Base-by-base conservation (phyloP, 2,113 vertebrate species). In the Fulmarus glacialis region DNA sequence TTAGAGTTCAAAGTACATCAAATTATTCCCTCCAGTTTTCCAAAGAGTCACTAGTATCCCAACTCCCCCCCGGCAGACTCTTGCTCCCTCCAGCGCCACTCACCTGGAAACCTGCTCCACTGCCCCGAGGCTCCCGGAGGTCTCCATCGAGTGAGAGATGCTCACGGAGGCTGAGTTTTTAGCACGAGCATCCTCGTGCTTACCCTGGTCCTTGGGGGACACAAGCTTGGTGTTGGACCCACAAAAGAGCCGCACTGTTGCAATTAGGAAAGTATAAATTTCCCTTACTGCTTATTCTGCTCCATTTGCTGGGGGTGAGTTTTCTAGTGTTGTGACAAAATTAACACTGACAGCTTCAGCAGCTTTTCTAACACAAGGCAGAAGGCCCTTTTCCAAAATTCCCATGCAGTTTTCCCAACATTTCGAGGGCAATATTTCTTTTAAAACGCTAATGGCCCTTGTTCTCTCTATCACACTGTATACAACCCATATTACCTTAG, bases 101-200 rank as follows among this genome's bases (percentile, higher is more conserved):
- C 10, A 38, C n/a, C 22, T 48, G 48, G 29, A 82, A 70, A 64
- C 12, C 19, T 38, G 14, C 16, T 63, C 29, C 2, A 3, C 17
- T 22, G 14, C 9, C 8, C 14, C 4, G 1, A 24, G 21, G 9
- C 12, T 72, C 14, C 43, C 0, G 0, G 4, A 3, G 40, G 29
- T 45, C 48, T 67, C 52, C 29, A 10, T 21, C 2, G 64, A 34
- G 53, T 7, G 3, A 70, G 14, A 55, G 6, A 7, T 3, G 11
- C 34, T 71, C 45, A 16, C 1, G 0, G 30, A 38, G 23, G n/a
- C 30, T 48, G 66, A 68, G 7, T 4, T 82, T 92, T 81, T 26
- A 73, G 13, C 50, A 47, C 0, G 5, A 66, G 36, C 40, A 70
- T 36, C 45, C 42, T 83, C 6, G 0, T 14, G 1, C 14, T 74